A percentile compares a stretch with the other conserved stretches of the same genome.
Evolutionary conservation across 2,113 vertebrate genomes (phyloP).

Genomic region (Formicarius rufipectus): DNA sequence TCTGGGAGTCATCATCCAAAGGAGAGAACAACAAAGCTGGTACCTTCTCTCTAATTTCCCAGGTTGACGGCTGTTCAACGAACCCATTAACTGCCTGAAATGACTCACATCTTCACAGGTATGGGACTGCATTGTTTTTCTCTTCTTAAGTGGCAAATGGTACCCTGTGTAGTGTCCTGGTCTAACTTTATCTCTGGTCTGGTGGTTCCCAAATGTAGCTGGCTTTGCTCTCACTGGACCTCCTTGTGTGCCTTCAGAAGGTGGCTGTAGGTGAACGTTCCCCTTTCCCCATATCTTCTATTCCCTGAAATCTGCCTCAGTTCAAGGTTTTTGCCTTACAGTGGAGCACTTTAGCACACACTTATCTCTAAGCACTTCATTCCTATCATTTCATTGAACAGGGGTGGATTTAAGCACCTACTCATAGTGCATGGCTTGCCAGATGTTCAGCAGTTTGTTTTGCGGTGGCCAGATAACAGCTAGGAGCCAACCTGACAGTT

Average conservation of each 20-base stretch:
- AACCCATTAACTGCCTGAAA: neutral
- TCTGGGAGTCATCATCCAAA: neutral
- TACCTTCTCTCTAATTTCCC: neutral
- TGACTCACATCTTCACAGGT: neutral
- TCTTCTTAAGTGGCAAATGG: neutral
- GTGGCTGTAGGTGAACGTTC: neutral
- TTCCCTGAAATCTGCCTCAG: neutral
- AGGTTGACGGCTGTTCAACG: neutral
- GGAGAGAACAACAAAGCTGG: neutral
- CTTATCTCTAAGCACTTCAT: neutral
- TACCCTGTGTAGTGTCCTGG: neutral
- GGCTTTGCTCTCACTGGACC: neutral
- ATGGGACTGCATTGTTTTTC: neutral
- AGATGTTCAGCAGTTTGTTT: neutral
- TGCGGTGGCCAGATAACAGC: neutral
- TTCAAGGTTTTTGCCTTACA: neutral
- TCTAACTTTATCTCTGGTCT: neutral
- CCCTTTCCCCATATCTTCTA: neutral
- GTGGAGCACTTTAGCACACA: neutral
- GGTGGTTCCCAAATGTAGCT: neutral
- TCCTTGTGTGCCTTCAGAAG: neutral
- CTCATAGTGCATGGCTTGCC: neutral
- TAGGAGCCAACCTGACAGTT: neutral
- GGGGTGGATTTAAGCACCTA: neutral
- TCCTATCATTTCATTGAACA: neutral